These are phyloP conservation scores for Drosophila merina DNA, from an alignment of 2,888 invertebrate species.

Conservation along the genomic window DNA sequence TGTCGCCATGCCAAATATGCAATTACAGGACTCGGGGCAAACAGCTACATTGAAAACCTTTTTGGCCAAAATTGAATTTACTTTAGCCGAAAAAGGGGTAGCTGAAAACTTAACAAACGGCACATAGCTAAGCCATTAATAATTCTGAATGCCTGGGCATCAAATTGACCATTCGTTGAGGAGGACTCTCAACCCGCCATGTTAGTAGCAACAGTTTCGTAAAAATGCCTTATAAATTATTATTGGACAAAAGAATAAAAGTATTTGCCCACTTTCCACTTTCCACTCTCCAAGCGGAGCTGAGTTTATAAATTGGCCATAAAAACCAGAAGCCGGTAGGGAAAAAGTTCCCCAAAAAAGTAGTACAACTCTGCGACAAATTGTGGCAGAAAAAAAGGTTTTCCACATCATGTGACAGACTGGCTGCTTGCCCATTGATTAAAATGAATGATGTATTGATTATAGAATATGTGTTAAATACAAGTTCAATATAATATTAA, in stretches of 20 bases:
- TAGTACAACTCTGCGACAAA: conserved; percentile 32
- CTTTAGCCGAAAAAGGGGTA: not conserved
- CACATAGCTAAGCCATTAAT: conserved; percentile 33
- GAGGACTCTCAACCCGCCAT: not conserved
- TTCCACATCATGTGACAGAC: not conserved
- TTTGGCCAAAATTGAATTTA: conserved; percentile 45
- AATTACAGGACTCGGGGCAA: conserved; percentile 27
- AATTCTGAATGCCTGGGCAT: conserved; percentile 24
- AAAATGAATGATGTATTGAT: not conserved
- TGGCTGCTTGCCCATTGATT: conserved; percentile 8
- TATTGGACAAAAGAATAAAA: conserved; percentile 42
- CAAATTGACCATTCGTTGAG: conserved; percentile 41
- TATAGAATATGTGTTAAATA: not conserved
- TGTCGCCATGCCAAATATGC: conserved; percentile 56
- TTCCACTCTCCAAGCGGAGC: conserved; percentile 39
- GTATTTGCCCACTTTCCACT: conserved; percentile 42
- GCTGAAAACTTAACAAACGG: not conserved
- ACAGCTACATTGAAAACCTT: conserved; percentile 49
- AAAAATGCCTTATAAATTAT: conserved; percentile 64
- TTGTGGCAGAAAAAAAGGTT: conserved; percentile 22
- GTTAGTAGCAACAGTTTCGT: conserved; percentile 36
- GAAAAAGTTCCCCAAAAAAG: conserved; percentile 11
- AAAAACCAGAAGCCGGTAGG: conserved; percentile 32
- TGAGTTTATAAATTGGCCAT: conserved; percentile 59
- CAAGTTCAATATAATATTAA: not conserved